Evolutionary conservation across 2,888 invertebrate genomes (phyloP), one percentile per base, ranked within the genome.

Genomic region (Dicyrtomina minuta): DNA sequence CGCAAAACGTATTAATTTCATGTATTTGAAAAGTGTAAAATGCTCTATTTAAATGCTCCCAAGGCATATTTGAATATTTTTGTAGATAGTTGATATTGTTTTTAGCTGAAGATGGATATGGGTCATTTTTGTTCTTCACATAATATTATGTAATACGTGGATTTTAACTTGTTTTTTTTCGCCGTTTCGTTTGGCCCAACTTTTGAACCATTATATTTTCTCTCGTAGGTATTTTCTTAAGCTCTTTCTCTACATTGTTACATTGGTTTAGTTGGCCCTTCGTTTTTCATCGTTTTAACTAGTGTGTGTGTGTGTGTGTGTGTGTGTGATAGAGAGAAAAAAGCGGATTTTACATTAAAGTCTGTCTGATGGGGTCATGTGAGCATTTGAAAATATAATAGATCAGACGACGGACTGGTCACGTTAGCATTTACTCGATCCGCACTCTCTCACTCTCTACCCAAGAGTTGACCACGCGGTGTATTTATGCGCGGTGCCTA

Each of bases 341-440:
- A 20, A 12, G 46, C n/a, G 46, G 4, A 46, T 17, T 17, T 46
- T 17, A 46, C 10, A 46, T 20, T 3, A 46, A 3, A 17, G 20
- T 20, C 4, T 20, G 44, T 20, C 4, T 20, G 44, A 61, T 17
- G 44, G 26, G 26, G 61, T 61, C 46, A 44, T 61, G 43, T 22
- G 61, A 44, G 43, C 24, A 22, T 24, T 56, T n/a, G 22, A 24
- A 22, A 46, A 24, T 61, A 12, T 46, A 64, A 64, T 64, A 39
- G 64, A 49, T 64, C 51, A 33, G 51, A 39, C 33, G 49, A 51
- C 22, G 49, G 33, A 64, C 49, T 64, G 64, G 64, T 64, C 64
- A 64, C 64, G 64, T 64, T 64, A 49, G 26, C 49, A 39, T 33
- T 33, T 8, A 33, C 33, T 33, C 8, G 3, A 33, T n/a, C n/a